phyloP scores from a whole-genome alignment of 2,113 vertebrate genomes.

The Paedocypris sp. region DNA sequence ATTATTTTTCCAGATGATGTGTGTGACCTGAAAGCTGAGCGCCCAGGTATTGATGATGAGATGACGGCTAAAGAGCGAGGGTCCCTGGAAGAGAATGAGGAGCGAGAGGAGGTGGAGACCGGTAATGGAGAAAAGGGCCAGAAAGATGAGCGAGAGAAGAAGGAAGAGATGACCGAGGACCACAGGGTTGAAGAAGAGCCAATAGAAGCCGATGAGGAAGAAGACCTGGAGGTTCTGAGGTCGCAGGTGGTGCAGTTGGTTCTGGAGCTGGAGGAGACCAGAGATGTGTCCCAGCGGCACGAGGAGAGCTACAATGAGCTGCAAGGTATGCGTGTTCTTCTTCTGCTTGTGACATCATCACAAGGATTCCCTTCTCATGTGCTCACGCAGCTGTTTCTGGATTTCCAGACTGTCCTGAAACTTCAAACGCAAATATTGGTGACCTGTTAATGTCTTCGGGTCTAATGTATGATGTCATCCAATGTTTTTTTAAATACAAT shows the following conservation, averaged over 20 bases:
- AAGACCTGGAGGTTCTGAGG: slow-evolving; percentile 69
- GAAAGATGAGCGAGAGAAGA: slow-evolving; percentile 27
- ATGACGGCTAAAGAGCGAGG: slow-evolving; percentile 45
- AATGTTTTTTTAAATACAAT: not conserved
- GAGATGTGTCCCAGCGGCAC: slow-evolving; percentile 54
- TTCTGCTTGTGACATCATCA: slow-evolving; percentile 17
- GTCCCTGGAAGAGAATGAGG: slow-evolving; percentile 37
- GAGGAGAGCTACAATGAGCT: slow-evolving; percentile 61
- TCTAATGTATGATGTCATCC: not conserved
- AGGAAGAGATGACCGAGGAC: slow-evolving; percentile 28
- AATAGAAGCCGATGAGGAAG: slow-evolving; percentile 65
- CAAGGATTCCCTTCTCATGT: not conserved
- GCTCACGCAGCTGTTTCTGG: slow-evolving; percentile 19
- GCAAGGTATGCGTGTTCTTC: slow-evolving; percentile 52
- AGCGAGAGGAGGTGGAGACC: slow-evolving; percentile 48
- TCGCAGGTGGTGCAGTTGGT: slow-evolving; percentile 60
- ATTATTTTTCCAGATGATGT: slow-evolving; percentile 30
- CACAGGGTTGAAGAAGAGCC: slow-evolving; percentile 46
- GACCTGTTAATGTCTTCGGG: not conserved
- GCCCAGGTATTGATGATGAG: slow-evolving; percentile 12
- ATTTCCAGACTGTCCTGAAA: slow-evolving; percentile 1
- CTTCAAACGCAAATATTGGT: not conserved
- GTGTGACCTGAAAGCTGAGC: slow-evolving; percentile 38
- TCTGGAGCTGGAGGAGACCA: slow-evolving; percentile 60
- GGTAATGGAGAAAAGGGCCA: slow-evolving; percentile 30